phyloP scores from a whole-genome alignment of 30 jellyfish, hydroid and myxozoan genomes.

The Aurelia sp. region DNA sequence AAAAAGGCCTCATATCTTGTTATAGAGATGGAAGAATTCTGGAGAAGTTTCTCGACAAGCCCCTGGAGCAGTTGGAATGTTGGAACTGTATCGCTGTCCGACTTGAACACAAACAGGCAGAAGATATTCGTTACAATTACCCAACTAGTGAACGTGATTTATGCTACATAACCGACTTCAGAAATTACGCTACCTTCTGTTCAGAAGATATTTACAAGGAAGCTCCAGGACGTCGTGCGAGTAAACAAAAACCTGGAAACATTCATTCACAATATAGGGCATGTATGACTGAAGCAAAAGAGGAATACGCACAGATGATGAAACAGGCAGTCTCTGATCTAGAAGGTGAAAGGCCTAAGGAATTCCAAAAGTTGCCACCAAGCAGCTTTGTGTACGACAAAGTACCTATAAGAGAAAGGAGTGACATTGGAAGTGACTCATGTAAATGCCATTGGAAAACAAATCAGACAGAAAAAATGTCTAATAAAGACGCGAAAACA shows the following conservation, averaged over 20 bases:
- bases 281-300: slow-evolving; percentile 23
- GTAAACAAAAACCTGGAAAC: not conserved
- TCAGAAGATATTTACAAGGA: slow-evolving; percentile 33
- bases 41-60: slow-evolving; percentile 21
- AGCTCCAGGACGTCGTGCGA: slow-evolving; percentile 1
- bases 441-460: slow-evolving; percentile 27
- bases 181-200: slow-evolving; percentile 38
- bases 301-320: slow-evolving; percentile 36
- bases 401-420: not conserved
- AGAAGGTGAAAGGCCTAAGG: not conserved
- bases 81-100: slow-evolving; percentile 63
- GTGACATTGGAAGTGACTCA: not conserved
- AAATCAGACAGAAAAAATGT: not conserved
- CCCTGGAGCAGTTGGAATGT: slow-evolving; percentile 29
- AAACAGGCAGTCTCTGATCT: slow-evolving; percentile 36
- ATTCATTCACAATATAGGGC: slow-evolving; percentile 11
- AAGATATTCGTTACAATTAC: slow-evolving; percentile 9
- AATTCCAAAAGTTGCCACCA: slow-evolving; percentile 1
- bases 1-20: not conserved
- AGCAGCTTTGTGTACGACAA: slow-evolving; percentile 35
- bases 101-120: slow-evolving; percentile 30
- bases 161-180: not conserved
- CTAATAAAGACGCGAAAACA: too few relatives aligned
- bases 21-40: slow-evolving; percentile 30
- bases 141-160: slow-evolving; percentile 24